A percentile compares a stretch with the other conserved stretches of the same genome.
Conservation (phyloP, 2,797 vertebrate species). For the Gorsachius magnificus region DNA sequence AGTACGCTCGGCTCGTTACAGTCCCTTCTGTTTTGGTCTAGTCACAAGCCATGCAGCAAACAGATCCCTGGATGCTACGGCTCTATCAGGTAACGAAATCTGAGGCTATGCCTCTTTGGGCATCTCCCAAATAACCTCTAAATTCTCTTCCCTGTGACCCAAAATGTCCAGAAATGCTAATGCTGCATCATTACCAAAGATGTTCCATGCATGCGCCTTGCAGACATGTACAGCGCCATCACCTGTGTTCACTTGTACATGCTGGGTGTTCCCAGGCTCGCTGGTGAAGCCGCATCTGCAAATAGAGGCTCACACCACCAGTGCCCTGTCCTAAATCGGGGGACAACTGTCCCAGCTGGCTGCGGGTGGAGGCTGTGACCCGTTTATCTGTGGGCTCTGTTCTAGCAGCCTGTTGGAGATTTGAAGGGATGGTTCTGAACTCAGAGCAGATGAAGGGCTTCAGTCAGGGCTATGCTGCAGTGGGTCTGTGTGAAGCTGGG, state of each 20-base stretch:
- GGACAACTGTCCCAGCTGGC: neutral
- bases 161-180: neutral
- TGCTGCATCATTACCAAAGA: neutral
- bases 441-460: rapidly evolving
- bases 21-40: neutral
- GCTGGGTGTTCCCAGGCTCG: neutral
- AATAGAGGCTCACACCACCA: neutral
- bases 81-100: neutral
- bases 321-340: neutral
- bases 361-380: neutral
- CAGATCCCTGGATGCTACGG: neutral
- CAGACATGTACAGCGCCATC: no score
- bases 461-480: neutral
- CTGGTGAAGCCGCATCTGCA: neutral
- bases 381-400: neutral
- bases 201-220: neutral
- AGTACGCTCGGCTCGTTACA: neutral
- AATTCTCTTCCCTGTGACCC: neutral
- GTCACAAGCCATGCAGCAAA: neutral
- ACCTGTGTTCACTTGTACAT: neutral
- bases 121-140: neutral
- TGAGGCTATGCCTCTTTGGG: neutral
- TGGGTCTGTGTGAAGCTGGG: neutral
- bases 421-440: neutral
- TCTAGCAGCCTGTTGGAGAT: neutral